These are phyloP conservation scores for Coreius guichenoti DNA, from an alignment of 2,797 vertebrate genomes.

Conservation along the genomic window DNA sequence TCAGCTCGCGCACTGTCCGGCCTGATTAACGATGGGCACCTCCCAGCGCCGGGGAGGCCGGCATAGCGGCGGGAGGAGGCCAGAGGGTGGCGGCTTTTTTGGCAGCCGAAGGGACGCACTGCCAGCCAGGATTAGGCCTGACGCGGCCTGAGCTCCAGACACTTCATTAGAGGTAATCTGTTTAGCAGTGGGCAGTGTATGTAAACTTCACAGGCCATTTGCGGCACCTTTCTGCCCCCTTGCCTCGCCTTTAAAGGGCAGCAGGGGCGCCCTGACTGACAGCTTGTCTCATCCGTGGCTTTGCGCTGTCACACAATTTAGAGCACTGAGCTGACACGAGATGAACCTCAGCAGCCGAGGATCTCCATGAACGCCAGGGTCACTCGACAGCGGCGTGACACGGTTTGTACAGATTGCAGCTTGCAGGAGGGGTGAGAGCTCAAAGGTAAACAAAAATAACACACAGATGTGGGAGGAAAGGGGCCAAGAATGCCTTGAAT, in stretches of 20 bases:
- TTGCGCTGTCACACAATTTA: constrained; percentile 87
- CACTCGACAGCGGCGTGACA: constrained; percentile 55
- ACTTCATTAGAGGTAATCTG: constrained; percentile 99
- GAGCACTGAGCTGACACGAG: constrained; percentile 72
- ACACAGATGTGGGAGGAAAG: constrained; percentile 50
- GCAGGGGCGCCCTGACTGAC: constrained; percentile 86
- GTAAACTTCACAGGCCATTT: constrained; percentile 99
- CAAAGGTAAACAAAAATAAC: constrained; percentile 54
- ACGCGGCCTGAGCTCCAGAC: constrained; percentile 95
- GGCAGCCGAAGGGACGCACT: constrained; percentile 97
- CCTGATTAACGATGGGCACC: constrained; percentile 94
- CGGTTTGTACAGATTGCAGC: constrained; percentile 69
- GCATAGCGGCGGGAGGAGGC: constrained; percentile 84
- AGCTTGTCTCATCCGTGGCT: constrained; percentile 90
- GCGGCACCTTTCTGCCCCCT: constrained; percentile 89
- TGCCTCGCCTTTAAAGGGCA: constrained; percentile 95
- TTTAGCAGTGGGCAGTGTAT: constrained; percentile 99
- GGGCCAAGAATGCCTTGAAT: neutral
- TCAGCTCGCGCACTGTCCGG: constrained; percentile 98
- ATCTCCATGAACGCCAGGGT: constrained; percentile 50
- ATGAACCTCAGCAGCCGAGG: constrained; percentile 53
- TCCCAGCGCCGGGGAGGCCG: constrained; percentile 86
- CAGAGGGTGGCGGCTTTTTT: constrained; percentile 90
- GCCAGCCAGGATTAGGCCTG: constrained; percentile 98
- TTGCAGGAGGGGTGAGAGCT: constrained; percentile 53